Conservation (phyloP, 2,888 invertebrate genomes). For the Drosophila prostipennis region DNA sequence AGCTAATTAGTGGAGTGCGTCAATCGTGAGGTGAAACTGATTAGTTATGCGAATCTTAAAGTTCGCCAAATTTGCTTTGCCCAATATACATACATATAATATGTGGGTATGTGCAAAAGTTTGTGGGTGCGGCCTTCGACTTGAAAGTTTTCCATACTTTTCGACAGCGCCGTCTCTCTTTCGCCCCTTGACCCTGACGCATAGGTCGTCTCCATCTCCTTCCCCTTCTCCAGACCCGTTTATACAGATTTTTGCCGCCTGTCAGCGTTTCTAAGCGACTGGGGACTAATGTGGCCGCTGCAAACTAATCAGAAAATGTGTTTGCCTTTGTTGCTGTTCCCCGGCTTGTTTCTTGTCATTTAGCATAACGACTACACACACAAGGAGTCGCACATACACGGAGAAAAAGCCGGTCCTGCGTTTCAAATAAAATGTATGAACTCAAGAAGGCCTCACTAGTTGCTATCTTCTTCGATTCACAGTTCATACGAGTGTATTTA, state of each 20-base stretch:
- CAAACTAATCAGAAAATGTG: slow-evolving; percentile 76
- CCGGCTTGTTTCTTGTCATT: slow-evolving; percentile 53
- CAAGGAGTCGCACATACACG: slow-evolving; percentile 4
- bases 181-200: slow-evolving; percentile 6
- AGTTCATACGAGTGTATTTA: too few species aligned
- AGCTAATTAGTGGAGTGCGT: slow-evolving; percentile 42
- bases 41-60: slow-evolving; percentile 20
- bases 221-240: not conserved
- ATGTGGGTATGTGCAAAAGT: not conserved
- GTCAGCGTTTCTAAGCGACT: slow-evolving; percentile 39
- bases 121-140: not conserved
- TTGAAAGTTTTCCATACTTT: slow-evolving; percentile 5
- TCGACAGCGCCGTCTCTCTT: slow-evolving; percentile 3
- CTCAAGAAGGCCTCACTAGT: too few species aligned
- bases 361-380: slow-evolving; percentile 47
- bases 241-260: slow-evolving; percentile 29
- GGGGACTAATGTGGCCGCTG: slow-evolving; percentile 52
- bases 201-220: not conserved
- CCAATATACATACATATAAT: not conserved
- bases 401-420: not conserved
- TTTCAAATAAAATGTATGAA: not conserved
- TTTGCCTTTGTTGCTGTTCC: slow-evolving; percentile 39
- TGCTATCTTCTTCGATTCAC: too few species aligned
- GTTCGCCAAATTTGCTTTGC: slow-evolving; percentile 19
- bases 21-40: slow-evolving; percentile 17